Evolutionary conservation across 2,797 vertebrate genomes (phyloP).

Genomic region (Antennarius maculatus): DNA sequence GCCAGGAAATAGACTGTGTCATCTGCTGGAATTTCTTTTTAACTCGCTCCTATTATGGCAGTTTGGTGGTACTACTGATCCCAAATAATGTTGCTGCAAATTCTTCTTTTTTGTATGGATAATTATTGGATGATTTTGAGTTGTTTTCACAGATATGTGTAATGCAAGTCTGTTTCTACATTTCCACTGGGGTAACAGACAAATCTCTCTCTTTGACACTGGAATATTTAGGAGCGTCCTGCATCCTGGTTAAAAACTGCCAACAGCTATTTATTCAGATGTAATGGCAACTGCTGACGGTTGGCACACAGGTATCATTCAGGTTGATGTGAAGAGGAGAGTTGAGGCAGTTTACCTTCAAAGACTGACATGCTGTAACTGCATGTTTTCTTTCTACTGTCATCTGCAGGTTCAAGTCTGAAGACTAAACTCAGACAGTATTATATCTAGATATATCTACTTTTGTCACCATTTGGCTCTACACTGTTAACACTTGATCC

Average conservation of each 20-base stretch:
- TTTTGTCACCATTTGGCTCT: constrained; percentile 62
- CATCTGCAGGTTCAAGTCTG: constrained; percentile 37
- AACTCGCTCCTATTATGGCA: constrained; percentile 39
- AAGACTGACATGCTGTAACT: constrained; percentile 44
- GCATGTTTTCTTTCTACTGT: constrained; percentile 56
- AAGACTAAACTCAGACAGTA: constrained; percentile 63
- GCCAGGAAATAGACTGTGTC: constrained; percentile 36
- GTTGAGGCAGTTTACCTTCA: constrained; percentile 27
- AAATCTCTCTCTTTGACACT: constrained; percentile 69
- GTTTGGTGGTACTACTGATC: constrained; percentile 82
- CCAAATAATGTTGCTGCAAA: constrained; percentile 54
- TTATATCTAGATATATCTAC: constrained; percentile 49
- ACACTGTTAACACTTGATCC: constrained; percentile 66
- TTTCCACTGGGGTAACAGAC: constrained; percentile 43
- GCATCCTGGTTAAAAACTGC: constrained; percentile 49
- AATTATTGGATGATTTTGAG: constrained; percentile 42
- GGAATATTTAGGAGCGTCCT: constrained; percentile 65
- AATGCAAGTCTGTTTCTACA: constrained; percentile 43
- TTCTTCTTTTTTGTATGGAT: constrained; percentile 19
- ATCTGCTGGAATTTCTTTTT: constrained; percentile 60
- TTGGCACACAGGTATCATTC: constrained; percentile 21
- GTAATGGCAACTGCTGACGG: constrained; percentile 29
- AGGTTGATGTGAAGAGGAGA: constrained; percentile 46
- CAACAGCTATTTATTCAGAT: constrained; percentile 48
- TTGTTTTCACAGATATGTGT: constrained; percentile 41